Evolutionary conservation across 2,797 vertebrate genomes (phyloP), one percentile per base, ranked within the genome.

Genomic region (Manis crassicaudata): DNA sequence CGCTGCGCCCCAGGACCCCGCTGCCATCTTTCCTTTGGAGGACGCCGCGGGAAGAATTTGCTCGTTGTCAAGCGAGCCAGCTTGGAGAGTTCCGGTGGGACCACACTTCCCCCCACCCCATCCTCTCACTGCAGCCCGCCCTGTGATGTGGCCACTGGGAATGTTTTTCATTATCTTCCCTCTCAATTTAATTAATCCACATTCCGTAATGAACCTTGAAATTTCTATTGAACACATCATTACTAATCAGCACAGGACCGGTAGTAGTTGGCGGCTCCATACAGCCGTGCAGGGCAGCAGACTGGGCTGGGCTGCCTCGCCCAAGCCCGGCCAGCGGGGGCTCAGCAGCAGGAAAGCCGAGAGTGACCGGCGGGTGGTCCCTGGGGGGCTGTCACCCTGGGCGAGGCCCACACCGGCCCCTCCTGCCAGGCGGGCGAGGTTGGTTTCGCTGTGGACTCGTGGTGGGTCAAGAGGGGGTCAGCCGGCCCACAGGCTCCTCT

Each of bases 121-220:
- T 5, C 54, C n/a, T 92, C 97, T 96, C 4, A 0, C 80, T 4
- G 43, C 95, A 52, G 92, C 84, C 90, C 23, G 77, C 56, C 96
- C 92, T 54, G 70, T 92, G 77, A 92, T 93, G 95, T 56, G 85
- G 97, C 98, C 96, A 1, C 83, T 68, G 98, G 98, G 98, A 98
- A 76, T 93, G 0, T 93, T 97, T 93, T 98, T 97, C 98, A 98
- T 98, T 98, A 98, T 97, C 96, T 98, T 96, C 90, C 87, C 94
- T 97, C 25, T 89, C 98, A 70, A 98, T 98, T 98, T 98, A 98
- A 98, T 98, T 98, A 98, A 98, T 98, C 98, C 97, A 93, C 88
- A 63, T 97, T 97, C 98, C 98, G 97, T 98, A 98, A 98, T 98
- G 98, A 98, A 98, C 98, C 98, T 98, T 98, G 98, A 98, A 98